A percentile compares a stretch with the other conserved stretches of the same genome.
Conservation (phyloP, 2,888 invertebrate species). For the Caenorhabditis afra region DNA sequence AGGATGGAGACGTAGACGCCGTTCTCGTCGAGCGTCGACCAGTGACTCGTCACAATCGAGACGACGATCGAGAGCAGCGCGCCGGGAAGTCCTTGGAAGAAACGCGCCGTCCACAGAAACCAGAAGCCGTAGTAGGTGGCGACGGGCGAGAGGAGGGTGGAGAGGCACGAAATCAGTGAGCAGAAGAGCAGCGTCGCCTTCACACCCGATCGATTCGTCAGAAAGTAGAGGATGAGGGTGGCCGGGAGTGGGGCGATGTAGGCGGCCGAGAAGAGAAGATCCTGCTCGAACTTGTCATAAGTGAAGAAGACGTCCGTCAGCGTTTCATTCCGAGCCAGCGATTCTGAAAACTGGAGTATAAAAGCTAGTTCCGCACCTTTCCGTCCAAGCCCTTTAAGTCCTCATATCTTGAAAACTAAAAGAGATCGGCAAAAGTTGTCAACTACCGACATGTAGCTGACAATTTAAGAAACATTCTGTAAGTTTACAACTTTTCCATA, state of each 20-base stretch:
- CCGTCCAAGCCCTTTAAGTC: no score
- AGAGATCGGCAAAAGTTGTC: no score
- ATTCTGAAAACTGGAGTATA: constrained; percentile 42
- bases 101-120: constrained; percentile 53
- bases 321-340: constrained; percentile 34
- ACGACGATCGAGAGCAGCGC: constrained; percentile 50
- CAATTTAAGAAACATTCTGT: no score
- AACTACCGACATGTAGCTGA: no score
- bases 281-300: constrained; percentile 54
- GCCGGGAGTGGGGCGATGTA: constrained; percentile 56
- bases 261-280: constrained; percentile 57
- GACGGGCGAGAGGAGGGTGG: constrained; percentile 60
- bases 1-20: constrained; percentile 65
- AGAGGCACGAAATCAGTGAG: constrained; percentile 59
- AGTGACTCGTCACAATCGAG: constrained; percentile 60
- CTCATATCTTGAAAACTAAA: not conserved
- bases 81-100: constrained; percentile 61
- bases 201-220: constrained; percentile 51
- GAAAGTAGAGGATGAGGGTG: constrained; percentile 53
- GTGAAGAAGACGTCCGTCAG: constrained; percentile 27
- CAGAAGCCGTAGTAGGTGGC: constrained; percentile 62
- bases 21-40: constrained; percentile 62
- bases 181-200: constrained; percentile 60
- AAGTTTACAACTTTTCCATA: no score
- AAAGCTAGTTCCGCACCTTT: no score